Base-by-base conservation (phyloP, 2,888 invertebrate species). In the Mactromeris polynyma region DNA sequence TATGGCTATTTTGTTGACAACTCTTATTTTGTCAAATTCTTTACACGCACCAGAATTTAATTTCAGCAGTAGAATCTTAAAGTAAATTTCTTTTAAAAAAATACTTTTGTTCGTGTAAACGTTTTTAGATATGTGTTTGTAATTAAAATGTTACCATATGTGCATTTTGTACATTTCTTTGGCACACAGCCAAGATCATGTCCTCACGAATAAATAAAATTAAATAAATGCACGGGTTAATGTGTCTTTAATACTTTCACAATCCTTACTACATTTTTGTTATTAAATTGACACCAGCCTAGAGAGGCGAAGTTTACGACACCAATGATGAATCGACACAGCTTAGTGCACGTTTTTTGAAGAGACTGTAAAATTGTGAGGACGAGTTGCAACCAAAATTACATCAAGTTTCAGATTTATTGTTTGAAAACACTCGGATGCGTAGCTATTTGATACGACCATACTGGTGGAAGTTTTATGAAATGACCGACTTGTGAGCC, bases 201-300 rank as follows among this genome's bases (percentile, higher is more conserved):
- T 21, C 26, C 58, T 26, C 26, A 26, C 58, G n/a, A n/a, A 64
- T 64, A 64, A 64, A 64, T 64, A 26, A 64, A 64, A 64, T 64
- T 64, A 64, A 64, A 64, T n/a, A 64, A 4, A 64, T 64, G 58
- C 58, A 64, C 58, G n/a, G 58, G 58, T 64, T 64, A 64, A 64
- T 64, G 58, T 26, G 26, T 64, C 58, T 26, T 64, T 64, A 64
- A 64, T 64, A 64, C 58, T 4, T 64, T 64, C 51, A 51, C 51
- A 51, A 51, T 17, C 14, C 51, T 51, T 9, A 1, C 11, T 26
- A 6, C 26, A n/a, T 64, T n/a, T 64, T 21, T 64, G 26, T 64
- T 64, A 64, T 64, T 26, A 64, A 64, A 64, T 64, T 64, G 58
- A 64, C 58, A 64, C 58, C 58, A 64, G 58, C 26, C 58, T 64